Percentiles rank a stretch among this genome's conserved stretches.
These are phyloP conservation scores for Tyrannus savana DNA, from an alignment of 2,113 vertebrate species.

Conservation along the genomic window DNA sequence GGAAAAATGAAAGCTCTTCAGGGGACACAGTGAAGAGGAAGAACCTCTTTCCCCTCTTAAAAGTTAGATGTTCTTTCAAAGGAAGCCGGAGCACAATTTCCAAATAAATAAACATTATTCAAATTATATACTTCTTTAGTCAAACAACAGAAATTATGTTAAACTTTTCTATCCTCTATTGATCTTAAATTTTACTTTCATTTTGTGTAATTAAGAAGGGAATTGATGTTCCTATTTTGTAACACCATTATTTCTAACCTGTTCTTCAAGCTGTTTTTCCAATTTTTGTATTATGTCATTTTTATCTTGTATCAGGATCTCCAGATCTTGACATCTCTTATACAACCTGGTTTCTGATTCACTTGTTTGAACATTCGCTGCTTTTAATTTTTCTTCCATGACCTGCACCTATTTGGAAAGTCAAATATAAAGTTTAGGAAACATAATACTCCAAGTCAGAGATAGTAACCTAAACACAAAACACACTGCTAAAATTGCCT, in stretches of 20 bases:
- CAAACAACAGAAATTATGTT: neutral
- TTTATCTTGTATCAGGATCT: constrained; percentile 86
- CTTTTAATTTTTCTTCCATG: constrained; percentile 96
- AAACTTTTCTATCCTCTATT: neutral
- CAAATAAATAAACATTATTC: neutral
- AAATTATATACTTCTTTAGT: neutral
- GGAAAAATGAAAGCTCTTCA: neutral
- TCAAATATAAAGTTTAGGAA: constrained; percentile 29
- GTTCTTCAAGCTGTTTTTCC: constrained; percentile 93
- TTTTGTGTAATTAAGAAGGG: neutral
- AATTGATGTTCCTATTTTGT: neutral
- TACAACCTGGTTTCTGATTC: constrained; percentile 88
- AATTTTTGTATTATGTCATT: constrained; percentile 85
- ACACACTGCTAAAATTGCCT: neutral
- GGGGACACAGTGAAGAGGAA: neutral
- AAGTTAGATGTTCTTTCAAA: neutral
- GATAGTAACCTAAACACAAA: neutral
- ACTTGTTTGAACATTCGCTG: constrained; percentile 84
- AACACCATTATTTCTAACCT: constrained; percentile 78
- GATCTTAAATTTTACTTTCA: neutral
- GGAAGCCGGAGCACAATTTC: neutral
- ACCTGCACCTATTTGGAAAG: constrained; percentile 84
- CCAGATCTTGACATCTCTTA: constrained; percentile 90
- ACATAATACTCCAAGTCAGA: neutral
- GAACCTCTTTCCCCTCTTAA: neutral